phyloP scores from a whole-genome alignment of 2,113 vertebrate species.

The Perca fluviatilis region DNA sequence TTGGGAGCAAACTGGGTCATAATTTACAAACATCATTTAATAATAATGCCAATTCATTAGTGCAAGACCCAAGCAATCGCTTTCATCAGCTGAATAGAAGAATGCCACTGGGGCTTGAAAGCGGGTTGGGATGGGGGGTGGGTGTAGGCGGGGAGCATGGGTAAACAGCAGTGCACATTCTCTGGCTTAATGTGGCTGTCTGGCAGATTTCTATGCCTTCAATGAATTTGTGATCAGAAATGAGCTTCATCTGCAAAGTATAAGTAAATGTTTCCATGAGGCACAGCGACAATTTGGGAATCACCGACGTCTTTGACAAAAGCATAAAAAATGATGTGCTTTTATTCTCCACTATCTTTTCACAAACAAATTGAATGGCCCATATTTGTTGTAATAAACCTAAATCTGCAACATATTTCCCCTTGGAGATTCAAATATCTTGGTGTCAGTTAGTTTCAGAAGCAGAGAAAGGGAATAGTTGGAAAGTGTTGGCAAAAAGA shows the following conservation, averaged over 20 bases:
- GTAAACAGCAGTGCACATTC: conserved; percentile 62
- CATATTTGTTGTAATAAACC: conserved; percentile 39
- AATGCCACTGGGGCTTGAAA: conserved; percentile 77
- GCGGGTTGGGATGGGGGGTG: conserved; percentile 31
- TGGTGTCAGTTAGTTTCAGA: conserved; percentile 15
- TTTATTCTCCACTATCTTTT: conserved; percentile 4
- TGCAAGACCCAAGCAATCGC: conserved; percentile 76
- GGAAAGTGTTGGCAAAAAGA: conserved; percentile 32
- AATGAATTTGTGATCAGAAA: conserved; percentile 62
- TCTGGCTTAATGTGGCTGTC: conserved; percentile 46
- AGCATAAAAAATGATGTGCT: conserved; percentile 6
- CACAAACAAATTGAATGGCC: conserved; percentile 25
- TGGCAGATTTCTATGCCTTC: conserved; percentile 43
- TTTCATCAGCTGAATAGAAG: conserved; percentile 77
- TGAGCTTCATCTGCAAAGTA: conserved; percentile 55
- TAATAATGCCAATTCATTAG: conserved; percentile 84
- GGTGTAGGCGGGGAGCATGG: not conserved
- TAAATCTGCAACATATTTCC: conserved; percentile 15
- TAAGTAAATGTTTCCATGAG: conserved; percentile 51
- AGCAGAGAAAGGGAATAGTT: conserved; percentile 17
- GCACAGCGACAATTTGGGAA: conserved; percentile 19
- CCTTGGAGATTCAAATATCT: conserved; percentile 29
- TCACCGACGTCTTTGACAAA: conserved; percentile 45
- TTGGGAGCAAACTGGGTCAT: conserved; percentile 79
- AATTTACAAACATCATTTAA: conserved; percentile 84